Conservation (phyloP, 53 echinoderm and acorn worm species). For the Hippasteria phrygiana region DNA sequence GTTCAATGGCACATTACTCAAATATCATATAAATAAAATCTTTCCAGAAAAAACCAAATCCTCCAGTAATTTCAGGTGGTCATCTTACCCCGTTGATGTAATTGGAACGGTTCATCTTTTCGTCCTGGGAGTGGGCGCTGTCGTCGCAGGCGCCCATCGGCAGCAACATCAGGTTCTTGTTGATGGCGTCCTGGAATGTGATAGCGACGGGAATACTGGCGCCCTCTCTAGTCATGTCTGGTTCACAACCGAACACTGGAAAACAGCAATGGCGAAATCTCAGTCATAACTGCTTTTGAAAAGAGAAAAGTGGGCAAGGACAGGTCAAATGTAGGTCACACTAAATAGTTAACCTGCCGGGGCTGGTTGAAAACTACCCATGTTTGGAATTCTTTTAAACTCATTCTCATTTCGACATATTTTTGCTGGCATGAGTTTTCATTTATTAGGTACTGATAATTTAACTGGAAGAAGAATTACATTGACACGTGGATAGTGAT, state of each 20-base stretch:
- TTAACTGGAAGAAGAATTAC: no score
- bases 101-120: slow-evolving; percentile 91
- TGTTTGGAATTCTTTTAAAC: no score
- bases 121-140: slow-evolving; percentile 98
- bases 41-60: not conserved
- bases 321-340: no score
- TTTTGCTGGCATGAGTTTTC: no score
- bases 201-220: slow-evolving; percentile 97
- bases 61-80: no score
- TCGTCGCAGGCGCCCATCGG: slow-evolving; percentile 97
- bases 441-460: no score
- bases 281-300: no score
- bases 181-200: slow-evolving; percentile 87
- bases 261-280: not conserved
- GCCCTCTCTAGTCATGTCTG: slow-evolving; percentile 98
- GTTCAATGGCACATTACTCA: not conserved
- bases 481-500: no score
- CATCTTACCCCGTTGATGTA: slow-evolving; percentile 95
- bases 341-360: no score
- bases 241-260: slow-evolving; percentile 87
- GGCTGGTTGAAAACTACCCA: no score
- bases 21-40: not conserved
- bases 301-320: no score
- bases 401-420: no score
- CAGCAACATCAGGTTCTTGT: slow-evolving; percentile 98